These are phyloP conservation scores for Allacma fusca DNA, from an alignment of 2,888 invertebrate species.

Conservation along the genomic window DNA sequence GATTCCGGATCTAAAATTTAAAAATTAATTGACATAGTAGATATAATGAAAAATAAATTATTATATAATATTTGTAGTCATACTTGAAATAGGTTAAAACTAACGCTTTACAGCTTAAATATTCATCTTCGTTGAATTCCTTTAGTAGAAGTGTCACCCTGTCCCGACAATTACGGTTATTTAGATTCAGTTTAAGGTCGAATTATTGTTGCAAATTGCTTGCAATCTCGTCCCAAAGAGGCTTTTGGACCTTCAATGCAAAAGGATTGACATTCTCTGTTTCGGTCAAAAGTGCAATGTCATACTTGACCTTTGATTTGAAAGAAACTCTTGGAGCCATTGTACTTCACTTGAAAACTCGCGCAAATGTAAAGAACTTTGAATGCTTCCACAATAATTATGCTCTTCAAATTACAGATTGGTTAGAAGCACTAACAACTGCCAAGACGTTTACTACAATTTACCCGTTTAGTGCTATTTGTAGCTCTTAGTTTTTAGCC, in stretches of 20 bases:
- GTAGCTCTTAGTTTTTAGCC: no score
- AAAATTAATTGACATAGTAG: neutral
- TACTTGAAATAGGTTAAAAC: neutral
- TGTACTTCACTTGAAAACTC: neutral
- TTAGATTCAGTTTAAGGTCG: neutral
- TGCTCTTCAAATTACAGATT: no score
- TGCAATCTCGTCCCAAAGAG: constrained; percentile 6
- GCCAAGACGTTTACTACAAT: no score
- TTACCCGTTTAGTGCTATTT: no score
- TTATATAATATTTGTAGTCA: no score
- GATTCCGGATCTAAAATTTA: neutral
- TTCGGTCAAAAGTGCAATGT: constrained; percentile 1
- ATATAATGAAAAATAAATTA: neutral
- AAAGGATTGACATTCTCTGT: neutral
- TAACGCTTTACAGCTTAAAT: neutral
- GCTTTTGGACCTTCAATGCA: neutral
- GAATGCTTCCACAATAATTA: no score
- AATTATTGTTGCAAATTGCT: neutral
- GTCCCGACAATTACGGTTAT: constrained; percentile 1
- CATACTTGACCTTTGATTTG: constrained; percentile 6
- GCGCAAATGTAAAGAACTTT: no score
- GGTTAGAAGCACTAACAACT: no score
- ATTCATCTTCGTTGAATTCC: neutral
- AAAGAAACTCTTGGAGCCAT: neutral
- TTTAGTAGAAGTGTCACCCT: neutral